Percentiles rank a stretch among this genome's conserved stretches.
Evolutionary conservation across 2,797 vertebrate species (phyloP).

Genomic region (Perodicticus potto): DNA sequence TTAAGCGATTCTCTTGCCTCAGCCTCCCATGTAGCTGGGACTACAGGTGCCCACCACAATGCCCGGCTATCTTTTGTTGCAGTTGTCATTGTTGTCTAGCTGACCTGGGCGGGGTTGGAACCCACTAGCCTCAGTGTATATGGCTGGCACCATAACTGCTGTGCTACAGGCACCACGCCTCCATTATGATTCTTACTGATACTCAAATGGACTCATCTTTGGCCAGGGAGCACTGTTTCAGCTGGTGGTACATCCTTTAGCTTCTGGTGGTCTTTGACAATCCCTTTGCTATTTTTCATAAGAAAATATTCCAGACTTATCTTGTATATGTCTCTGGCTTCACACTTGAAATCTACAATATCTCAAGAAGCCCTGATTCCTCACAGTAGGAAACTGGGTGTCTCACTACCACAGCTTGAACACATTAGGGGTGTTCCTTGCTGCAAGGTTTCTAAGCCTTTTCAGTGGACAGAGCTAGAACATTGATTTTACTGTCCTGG

Average conservation of each 20-base stretch:
- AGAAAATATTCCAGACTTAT: constrained; percentile 2
- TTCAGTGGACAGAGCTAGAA: not conserved
- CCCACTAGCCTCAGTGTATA: no score
- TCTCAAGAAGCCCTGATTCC: constrained; percentile 13
- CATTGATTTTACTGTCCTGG: not conserved
- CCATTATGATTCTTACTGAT: not conserved
- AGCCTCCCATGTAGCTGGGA: no score
- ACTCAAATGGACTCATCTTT: not conserved
- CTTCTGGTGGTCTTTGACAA: not conserved
- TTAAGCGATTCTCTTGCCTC: no score
- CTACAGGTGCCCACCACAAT: no score
- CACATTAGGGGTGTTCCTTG: not conserved
- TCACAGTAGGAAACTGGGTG: not conserved
- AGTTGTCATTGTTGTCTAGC: no score
- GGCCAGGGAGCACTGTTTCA: not conserved
- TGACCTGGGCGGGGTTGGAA: no score
- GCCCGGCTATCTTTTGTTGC: no score
- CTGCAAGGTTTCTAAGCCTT: not conserved
- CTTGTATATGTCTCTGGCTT: not conserved
- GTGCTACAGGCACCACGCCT: no score
- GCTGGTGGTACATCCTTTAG: not conserved
- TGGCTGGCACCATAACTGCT: no score
- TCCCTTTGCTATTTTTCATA: not conserved
- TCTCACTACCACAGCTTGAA: not conserved
- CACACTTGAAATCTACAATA: not conserved